phyloP scores from a whole-genome alignment of 2,797 vertebrate species.

The Danio choprae region DNA sequence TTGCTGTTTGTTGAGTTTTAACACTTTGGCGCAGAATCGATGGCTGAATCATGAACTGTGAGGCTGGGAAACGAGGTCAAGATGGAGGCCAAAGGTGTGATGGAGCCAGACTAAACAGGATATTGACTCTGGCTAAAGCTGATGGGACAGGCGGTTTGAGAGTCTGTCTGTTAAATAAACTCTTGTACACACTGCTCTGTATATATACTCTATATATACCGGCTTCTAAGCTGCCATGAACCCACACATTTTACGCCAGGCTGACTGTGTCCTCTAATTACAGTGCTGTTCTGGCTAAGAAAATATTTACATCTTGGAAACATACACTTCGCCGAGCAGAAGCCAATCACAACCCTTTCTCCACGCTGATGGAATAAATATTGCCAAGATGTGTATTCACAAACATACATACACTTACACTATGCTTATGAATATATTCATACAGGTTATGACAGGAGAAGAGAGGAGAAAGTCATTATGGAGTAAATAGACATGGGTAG shows the following conservation, averaged over 20 bases:
- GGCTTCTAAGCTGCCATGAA: slow-evolving; percentile 20
- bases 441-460: neutral
- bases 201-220: slow-evolving; percentile 42
- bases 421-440: neutral
- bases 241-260: slow-evolving; percentile 40
- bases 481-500: neutral
- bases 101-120: slow-evolving; percentile 39
- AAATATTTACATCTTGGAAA: slow-evolving; percentile 54
- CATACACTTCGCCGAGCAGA: slow-evolving; percentile 28
- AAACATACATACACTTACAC: neutral
- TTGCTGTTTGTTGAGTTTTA: slow-evolving; percentile 31
- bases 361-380: slow-evolving; percentile 44
- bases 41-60: slow-evolving; percentile 25
- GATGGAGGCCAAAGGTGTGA: slow-evolving; percentile 35
- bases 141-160: slow-evolving; percentile 23
- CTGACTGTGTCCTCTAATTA: slow-evolving; percentile 41
- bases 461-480: neutral
- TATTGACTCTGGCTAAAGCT: slow-evolving; percentile 30
- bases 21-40: slow-evolving; percentile 18
- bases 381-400: slow-evolving; percentile 26
- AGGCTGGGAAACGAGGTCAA: slow-evolving; percentile 24
- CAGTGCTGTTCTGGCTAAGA: slow-evolving; percentile 23
- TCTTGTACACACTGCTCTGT: slow-evolving; percentile 19
- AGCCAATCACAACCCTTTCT: slow-evolving; percentile 24
- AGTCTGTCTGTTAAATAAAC: slow-evolving; percentile 41